Conservation (phyloP, 2,797 vertebrate genomes). For the Hipposideros larvatus region DNA sequence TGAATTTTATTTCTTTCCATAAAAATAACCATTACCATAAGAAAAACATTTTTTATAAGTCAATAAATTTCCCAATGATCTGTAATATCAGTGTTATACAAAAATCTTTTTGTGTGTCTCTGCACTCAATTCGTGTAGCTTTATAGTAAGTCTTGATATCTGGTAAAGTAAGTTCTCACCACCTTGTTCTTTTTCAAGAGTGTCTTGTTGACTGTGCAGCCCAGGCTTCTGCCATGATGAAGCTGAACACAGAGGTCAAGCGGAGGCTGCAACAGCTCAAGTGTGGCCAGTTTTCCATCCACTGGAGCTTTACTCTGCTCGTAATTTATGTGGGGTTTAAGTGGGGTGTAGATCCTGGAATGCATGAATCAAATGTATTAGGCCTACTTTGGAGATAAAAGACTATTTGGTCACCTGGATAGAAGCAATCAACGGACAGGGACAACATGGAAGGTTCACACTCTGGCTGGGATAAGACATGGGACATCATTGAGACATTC, state of each 20-base stretch:
- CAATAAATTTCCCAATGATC: neutral
- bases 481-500: neutral
- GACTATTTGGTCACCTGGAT: neutral
- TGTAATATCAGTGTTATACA: neutral
- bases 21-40: neutral
- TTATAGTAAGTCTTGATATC: neutral
- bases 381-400: slow-evolving; percentile 52
- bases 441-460: neutral
- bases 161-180: neutral
- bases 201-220: neutral
- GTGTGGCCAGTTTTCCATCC: slow-evolving; percentile 95
- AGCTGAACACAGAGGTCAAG: slow-evolving; percentile 94
- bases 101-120: neutral
- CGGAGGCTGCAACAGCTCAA: slow-evolving; percentile 95
- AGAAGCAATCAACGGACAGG: neutral
- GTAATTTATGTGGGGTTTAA: slow-evolving; percentile 91
- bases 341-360: neutral
- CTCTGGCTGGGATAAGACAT: neutral
- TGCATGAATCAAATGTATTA: neutral
- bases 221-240: slow-evolving; percentile 88
- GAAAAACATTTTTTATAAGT: neutral
- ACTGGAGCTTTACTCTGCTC: slow-evolving; percentile 96
- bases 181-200: neutral
- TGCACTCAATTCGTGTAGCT: neutral
- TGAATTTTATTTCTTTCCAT: slow-evolving; percentile 5